These are phyloP conservation scores for Pedionomus torquatus DNA, from an alignment of 2,113 vertebrate genomes.

Conservation along the genomic window DNA sequence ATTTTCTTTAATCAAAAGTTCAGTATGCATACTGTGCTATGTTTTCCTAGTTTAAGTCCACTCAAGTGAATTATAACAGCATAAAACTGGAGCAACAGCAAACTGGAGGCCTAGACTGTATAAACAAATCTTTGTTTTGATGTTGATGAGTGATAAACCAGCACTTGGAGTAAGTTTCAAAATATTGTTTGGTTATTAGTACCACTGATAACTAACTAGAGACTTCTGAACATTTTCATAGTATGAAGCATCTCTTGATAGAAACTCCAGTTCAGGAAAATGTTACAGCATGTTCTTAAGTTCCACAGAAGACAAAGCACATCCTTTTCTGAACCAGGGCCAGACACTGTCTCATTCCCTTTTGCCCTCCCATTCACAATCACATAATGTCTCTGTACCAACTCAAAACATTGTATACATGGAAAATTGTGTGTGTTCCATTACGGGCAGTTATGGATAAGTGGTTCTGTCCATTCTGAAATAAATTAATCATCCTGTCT, in stretches of 20 bases:
- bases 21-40: background rate
- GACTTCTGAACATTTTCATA: background rate
- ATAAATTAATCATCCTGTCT: background rate
- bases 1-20: background rate
- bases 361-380: background rate
- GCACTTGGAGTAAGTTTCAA: background rate
- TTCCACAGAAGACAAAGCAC: conserved; percentile 1
- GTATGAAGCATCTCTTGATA: background rate
- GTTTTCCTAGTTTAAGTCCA: background rate
- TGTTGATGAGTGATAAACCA: background rate
- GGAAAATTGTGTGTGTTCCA: conserved; percentile 6
- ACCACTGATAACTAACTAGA: background rate
- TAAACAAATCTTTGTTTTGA: background rate
- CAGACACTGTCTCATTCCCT: background rate
- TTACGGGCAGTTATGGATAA: conserved; percentile 8
- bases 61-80: background rate
- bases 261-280: conserved; percentile 13
- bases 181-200: background rate
- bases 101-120: background rate
- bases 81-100: background rate
- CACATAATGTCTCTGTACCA: background rate
- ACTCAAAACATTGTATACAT: background rate
- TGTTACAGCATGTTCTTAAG: background rate
- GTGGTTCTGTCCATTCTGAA: background rate
- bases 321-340: background rate